Evolutionary conservation across 1,140 invertebrate genomes (phyloP), one percentile per base, ranked within the genome.

Genomic region (Drosophila repleta): DNA sequence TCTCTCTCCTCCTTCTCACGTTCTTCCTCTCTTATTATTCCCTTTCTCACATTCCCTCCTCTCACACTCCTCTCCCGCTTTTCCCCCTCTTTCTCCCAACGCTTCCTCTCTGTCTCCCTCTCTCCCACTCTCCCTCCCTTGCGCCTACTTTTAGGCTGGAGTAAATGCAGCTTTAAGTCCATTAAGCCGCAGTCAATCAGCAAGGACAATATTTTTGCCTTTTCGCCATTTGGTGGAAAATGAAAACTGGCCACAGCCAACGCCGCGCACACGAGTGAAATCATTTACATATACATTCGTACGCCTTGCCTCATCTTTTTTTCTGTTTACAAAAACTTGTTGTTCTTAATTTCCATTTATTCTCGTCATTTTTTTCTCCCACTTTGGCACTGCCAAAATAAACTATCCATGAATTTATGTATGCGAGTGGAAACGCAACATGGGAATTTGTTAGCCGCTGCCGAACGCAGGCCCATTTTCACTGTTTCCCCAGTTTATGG

Each of bases 351-450:
- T 61, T 52, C 20, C 3, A 57, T 67, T 46, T 37, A 41, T 17
- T 26, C 26, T 71, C 8, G 24, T 26, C 24, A 26, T 29, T 29
- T 29, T 29, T 29, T 46, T 64, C 39, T 58, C 45, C 41, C 51
- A 49, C 60, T 65, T 61, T 20, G 20, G 52, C 46, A 35, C 63
- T 56, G 61, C 58, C 66, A 79, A 82, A 79, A 83, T 76, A 82
- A 83, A 64, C 67, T 71, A 39, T 55, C 71, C 68, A 74, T 85
- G 58, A 80, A 84, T 80, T 85, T 85, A 76, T 85, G 81, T 74
- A 77, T 87, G 37, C 74, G 58, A 84, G 73, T 67, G 68, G 74
- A 62, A 65, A 63, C 61, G 52, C 75, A 63, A 64, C 51, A 68
- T 61, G 75, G 66, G 71, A 82, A 82, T 74, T 74, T 74, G 35